Evolutionary conservation across 2,797 vertebrate species (phyloP), one percentile per base, ranked within the genome.

Genomic region (Spinibarbus caldwelli): DNA sequence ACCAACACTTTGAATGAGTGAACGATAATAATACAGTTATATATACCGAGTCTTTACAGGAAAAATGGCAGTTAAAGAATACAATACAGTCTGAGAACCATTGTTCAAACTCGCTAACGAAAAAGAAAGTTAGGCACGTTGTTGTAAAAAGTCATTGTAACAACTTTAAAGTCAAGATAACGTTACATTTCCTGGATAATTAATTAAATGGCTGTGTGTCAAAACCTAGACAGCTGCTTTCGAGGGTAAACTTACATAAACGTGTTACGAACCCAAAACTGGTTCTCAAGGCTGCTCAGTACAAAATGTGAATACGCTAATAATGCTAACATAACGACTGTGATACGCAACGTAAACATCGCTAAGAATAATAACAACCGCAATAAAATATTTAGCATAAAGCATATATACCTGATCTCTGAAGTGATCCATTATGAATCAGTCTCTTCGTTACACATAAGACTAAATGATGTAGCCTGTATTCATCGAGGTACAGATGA

Each of bases 361-460:
- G 8, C 29, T 43, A 34, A 31, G 1, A 70, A 41, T 43, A 26
- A 70, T 45, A 3, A 21, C 66, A 84, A 26, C 19, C n/a, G n/a
- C 19, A 34, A 54, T 54, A 23, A 54, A 54, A 26, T 14, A n/a
- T 34, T 8, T 47, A 31, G 47, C n/a, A 77, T 54, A 38, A 66
- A 41, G 6, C 12, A n/a, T 54, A 75, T 47, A 85, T 93, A 96
- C 95, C 94, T 93, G 89, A 17, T 95, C 93, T 59, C 83, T 57
- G 31, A 86, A 62, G n/a, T 77, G 66, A 21, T 95, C 94, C 95
- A 96, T 96, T 19, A 3, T 88, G 23, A 21, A 12, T 36, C 5
- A 34, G 3, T 57, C 2, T 14, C 0, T 2, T 6, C 9, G 59
- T 77, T 29, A 4, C 7, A 12, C 34, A 45, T 47, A 21, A 47